Percentiles rank a stretch among this genome's conserved stretches.
Conservation (phyloP, 2,888 invertebrate genomes). For the Apamea epomidion region DNA sequence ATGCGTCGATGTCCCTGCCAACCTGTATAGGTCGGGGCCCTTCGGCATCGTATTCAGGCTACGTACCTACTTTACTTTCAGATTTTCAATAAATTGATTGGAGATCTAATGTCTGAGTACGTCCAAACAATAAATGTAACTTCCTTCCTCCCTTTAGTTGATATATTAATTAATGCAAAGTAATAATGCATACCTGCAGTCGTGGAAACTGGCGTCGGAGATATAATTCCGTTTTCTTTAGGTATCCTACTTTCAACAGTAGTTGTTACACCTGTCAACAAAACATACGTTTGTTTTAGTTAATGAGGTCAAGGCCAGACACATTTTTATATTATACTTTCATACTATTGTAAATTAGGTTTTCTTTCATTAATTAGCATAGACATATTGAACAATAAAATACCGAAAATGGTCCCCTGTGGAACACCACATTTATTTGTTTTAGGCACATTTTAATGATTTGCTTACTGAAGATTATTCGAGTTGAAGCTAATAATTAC, state of each 20-base stretch:
- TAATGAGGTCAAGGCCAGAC: neutral
- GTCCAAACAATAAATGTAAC: neutral
- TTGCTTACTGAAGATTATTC: neutral
- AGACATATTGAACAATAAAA: neutral
- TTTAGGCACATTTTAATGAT: neutral
- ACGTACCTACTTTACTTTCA: neutral
- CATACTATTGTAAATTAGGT: neutral
- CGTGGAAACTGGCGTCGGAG: slow-evolving; percentile 78
- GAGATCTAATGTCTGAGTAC: neutral
- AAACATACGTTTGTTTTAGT: slow-evolving; percentile 18
- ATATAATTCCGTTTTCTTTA: slow-evolving; percentile 84
- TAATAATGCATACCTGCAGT: slow-evolving; percentile 76
- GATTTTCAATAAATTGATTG: neutral
- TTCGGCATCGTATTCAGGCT: neutral
- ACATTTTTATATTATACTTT: neutral
- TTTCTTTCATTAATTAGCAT: neutral
- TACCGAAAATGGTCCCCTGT: slow-evolving; percentile 8
- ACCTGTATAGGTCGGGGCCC: neutral
- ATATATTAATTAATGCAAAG: neutral
- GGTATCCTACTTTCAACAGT: slow-evolving; percentile 78
- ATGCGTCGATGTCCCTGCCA: neutral
- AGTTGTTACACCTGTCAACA: slow-evolving; percentile 78
- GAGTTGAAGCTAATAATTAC: neutral
- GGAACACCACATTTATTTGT: neutral
- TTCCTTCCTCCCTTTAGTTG: no score